Evolutionary conservation across 1,140 invertebrate species (phyloP).

Genomic region (Centruroides sculpturatus): DNA sequence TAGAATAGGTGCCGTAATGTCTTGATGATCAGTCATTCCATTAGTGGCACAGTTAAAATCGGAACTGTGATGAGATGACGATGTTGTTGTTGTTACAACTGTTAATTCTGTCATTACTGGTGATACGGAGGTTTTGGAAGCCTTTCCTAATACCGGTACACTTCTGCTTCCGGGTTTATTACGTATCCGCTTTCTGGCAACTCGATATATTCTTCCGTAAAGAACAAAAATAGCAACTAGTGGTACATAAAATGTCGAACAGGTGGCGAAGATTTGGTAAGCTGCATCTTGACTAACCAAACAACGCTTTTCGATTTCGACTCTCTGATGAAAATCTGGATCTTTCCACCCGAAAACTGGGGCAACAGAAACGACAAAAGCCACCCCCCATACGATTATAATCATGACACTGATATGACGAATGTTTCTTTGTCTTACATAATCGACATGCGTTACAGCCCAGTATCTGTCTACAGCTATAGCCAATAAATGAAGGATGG

Average conservation of each 20-base stretch:
- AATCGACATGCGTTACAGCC: constrained; percentile 89
- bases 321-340: constrained; percentile 62
- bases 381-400: constrained; percentile 66
- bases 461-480: constrained; percentile 94
- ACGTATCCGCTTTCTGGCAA: constrained; percentile 65
- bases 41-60: constrained; percentile 11
- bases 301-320: constrained; percentile 62
- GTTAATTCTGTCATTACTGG: background rate
- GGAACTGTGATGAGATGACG: constrained; percentile 7
- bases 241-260: constrained; percentile 90
- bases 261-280: constrained; percentile 62
- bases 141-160: background rate
- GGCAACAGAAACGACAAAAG: constrained; percentile 71
- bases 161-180: constrained; percentile 12
- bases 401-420: constrained; percentile 78
- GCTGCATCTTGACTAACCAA: constrained; percentile 84
- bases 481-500: constrained; percentile 84
- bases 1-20: background rate
- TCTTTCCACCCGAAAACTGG: constrained; percentile 77
- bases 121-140: too few relatives aligned
- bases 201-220: constrained; percentile 89
- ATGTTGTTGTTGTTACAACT: constrained; percentile 11
- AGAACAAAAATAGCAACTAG: constrained; percentile 77
- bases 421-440: constrained; percentile 74
- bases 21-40: background rate